Evolutionary conservation across 2,113 vertebrate genomes (phyloP), one percentile per base, ranked within the genome.

Genomic region (Entomyzon cyanotis): DNA sequence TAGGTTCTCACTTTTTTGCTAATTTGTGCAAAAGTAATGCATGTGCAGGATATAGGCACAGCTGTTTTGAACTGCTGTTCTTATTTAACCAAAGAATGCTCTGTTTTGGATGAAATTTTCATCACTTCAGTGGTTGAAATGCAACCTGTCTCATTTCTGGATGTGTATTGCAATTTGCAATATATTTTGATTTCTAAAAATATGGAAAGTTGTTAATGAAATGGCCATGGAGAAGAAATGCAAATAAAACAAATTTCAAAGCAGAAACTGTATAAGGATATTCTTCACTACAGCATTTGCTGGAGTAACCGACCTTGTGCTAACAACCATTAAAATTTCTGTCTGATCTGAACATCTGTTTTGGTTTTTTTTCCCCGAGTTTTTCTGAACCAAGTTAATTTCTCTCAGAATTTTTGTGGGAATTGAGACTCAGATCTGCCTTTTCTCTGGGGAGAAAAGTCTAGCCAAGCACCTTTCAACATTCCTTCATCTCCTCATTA

Each of bases 71-170:
- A 89, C 56, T 85, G 28, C 87, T 94, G 85, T 73, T 89, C 90
- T 82, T 87, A 60, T 75, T 96, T 97, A 90, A 96, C 94, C 96
- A 97, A 97, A 97, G 95, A 97, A 83, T 90, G 13, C 46, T 96
- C 75, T 3, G 11, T 95, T 96, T 58, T 31, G 39, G 74, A 78
- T 82, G 52, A 80, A 67, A 79, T 82, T 77, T 84, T 89, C 49
- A 42, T 97, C 62, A 83, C 16, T 89, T 94, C 5, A 21, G 63
- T 93, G 94, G 83, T 75, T 80, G 52, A 95, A 94, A 93, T 68
- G 56, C 75, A 83, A 59, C 62, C 39, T 87, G 31, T 93, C 56
- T 42, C 20, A 10, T 68, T 83, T 91, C 87, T 81, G 22, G 41
- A 58, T 89, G 44, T 60, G 30, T 85, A 70, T 56, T 92, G 79